Evolutionary conservation across 2,797 vertebrate species (phyloP), one percentile per base, ranked within the genome.

Genomic region (Hozukius guyotensis): DNA sequence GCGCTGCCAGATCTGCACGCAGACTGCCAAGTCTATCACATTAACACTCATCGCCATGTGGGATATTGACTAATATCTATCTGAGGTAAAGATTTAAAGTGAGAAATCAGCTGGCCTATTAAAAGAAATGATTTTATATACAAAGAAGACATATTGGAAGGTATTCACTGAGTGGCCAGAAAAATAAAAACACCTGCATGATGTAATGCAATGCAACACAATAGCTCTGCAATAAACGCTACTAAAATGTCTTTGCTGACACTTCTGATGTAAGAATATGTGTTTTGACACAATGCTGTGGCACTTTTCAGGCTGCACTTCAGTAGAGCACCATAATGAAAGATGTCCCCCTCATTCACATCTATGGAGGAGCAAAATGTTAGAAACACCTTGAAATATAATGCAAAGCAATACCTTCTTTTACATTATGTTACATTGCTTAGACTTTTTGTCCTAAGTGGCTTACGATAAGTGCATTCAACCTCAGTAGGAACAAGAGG

Each of bases 21-120:
- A 7, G 57, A 22, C 75, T 66, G 84, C 80, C 85, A 85, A 77
- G 34, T 42, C 31, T 56, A 74, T 78, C 86, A 60, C 80, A 84
- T 86, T 84, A 80, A 77, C 81, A 76, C 57, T 20, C 13, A 64
- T 69, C 77, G 56, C 55, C 49, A 62, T 32, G 63, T 14, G 34
- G 49, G 70, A 25, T 38, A 64, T 36, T 60, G 36, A 82, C 77
- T 82, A 66, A 81, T 80, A 81, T 25, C 59, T 55, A 81, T 25
- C 64, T 55, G 72, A 42, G 64, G 13, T 52, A 57, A 82, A 60
- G 69, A 62, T 81, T 75, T 55, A 57, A 78, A 80, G 9, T 67
- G 42, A 80, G 59, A 57, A 79, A 85, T 61, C 49, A 60, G 31
- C 34, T 5, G 6, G 31, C n/a, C 36, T 68, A n/a, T 72, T 78